These are phyloP conservation scores for Drosophila pegasa DNA, from an alignment of 2,888 invertebrate genomes.

Conservation along the genomic window DNA sequence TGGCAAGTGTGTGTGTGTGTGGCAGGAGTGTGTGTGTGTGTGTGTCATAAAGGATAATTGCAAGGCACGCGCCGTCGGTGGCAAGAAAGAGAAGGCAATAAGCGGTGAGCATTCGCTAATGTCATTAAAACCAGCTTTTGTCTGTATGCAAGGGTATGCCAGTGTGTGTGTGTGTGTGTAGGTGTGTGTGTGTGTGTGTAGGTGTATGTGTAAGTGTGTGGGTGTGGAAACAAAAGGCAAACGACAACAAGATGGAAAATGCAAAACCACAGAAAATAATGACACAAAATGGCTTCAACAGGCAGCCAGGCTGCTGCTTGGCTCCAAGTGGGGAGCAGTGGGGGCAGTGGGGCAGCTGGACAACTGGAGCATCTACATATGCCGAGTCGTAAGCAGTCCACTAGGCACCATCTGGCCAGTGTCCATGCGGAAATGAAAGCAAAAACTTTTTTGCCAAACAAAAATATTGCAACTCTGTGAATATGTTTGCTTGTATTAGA, in stretches of 20 bases:
- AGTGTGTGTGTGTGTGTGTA: constrained; percentile 8
- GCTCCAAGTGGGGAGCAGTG: neutral
- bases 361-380: neutral
- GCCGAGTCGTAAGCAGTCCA: neutral
- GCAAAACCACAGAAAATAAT: constrained; percentile 76
- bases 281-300: constrained; percentile 69
- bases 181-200: constrained; percentile 27
- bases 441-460: constrained; percentile 37
- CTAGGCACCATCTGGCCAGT: constrained; percentile 5
- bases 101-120: constrained; percentile 49
- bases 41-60: constrained; percentile 63
- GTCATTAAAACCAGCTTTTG: constrained; percentile 61
- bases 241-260: constrained; percentile 63
- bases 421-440: constrained; percentile 71
- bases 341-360: neutral
- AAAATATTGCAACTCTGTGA: constrained; percentile 8
- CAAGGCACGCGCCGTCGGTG: constrained; percentile 34
- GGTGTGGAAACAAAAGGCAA: constrained; percentile 58
- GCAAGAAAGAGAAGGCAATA: constrained; percentile 18
- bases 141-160: constrained; percentile 32
- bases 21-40: constrained; percentile 9
- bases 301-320: constrained; percentile 31
- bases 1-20: neutral
- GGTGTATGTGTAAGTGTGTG: constrained; percentile 13
- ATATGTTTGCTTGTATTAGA: neutral